Base-by-base conservation (phyloP, 1,140 invertebrate genomes). In the Macrobrachium nipponense region DNA sequence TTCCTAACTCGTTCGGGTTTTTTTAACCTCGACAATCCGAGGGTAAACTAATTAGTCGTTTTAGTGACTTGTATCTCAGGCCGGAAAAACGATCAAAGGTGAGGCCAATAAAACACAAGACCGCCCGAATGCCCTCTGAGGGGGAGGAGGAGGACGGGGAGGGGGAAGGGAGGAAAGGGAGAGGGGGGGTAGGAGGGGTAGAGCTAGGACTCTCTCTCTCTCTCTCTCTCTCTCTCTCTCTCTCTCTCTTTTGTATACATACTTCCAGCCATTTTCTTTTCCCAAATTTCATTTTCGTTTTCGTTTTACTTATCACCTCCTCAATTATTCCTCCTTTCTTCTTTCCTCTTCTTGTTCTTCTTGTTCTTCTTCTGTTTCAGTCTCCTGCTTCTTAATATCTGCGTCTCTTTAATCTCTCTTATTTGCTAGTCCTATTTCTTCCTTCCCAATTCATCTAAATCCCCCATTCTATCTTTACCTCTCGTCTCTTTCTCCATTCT, bases 41-140 rank as follows among this genome's bases (percentile, higher is more conserved):
- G 23, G 79, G 79, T 80, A 80, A 68, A 80, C 79, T 80, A 80
- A 80, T 80, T 80, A 80, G 43, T n/a, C 27, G 64, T 15, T 44
- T 80, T 68, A 68, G 23, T 44, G 62, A n/a, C 62, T 44, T 80
- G 62, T 80, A 58, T 80, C 79, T 80, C n/a, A 7, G 27, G 10
- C 61, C 5, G 23, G 20, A 80, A 80, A 68, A 80, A 43, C 20
- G 18, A 80, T 80, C 79, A 80, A 80, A 80, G 79, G 20, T n/a
- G 44, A 23, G 36, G 18, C 44, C 62, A 11, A 44, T 68, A 80
- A 80, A 80, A 70, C 43, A 80, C 70, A 27, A 36, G 17, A 58
- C 68, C 61, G 64, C 62, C 23, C 58, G 68, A 80, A 80, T 80
- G 79, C 44, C 43, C 23, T 51, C 51, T 3, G 3, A 0, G 8